These are phyloP conservation scores for Tridacna crocea DNA, from an alignment of 2,888 invertebrate species.

Conservation along the genomic window DNA sequence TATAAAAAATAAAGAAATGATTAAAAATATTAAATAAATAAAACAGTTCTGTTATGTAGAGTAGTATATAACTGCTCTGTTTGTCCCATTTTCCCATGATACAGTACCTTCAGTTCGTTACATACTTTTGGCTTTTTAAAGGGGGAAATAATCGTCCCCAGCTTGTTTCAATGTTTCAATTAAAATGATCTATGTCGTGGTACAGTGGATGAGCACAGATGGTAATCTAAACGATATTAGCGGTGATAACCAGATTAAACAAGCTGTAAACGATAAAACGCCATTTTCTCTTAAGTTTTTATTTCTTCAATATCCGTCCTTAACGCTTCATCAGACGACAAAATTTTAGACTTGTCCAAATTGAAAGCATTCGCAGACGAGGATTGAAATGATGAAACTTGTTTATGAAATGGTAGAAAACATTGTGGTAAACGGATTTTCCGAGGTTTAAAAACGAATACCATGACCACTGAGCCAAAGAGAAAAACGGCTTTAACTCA, in stretches of 20 bases:
- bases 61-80: too few relatives aligned
- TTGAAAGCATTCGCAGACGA: neutral
- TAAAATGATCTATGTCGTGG: slow-evolving; percentile 40
- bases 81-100: too few relatives aligned
- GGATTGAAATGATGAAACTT: neutral
- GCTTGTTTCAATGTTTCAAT: slow-evolving; percentile 46
- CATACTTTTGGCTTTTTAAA: neutral
- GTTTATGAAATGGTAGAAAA: neutral
- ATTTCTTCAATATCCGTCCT: slow-evolving; percentile 15
- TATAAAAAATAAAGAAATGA: too few relatives aligned
- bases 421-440: neutral
- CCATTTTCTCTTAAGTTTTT: slow-evolving; percentile 14
- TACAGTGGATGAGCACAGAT: slow-evolving; percentile 30
- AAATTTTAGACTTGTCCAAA: neutral
- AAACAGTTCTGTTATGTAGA: too few relatives aligned
- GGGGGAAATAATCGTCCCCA: slow-evolving; percentile 33
- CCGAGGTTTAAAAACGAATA: too few relatives aligned
- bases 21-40: too few relatives aligned
- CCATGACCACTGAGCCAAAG: too few relatives aligned
- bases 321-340: too few relatives aligned
- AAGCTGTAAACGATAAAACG: slow-evolving; percentile 19
- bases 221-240: slow-evolving; percentile 44
- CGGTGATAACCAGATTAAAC: slow-evolving; percentile 41
- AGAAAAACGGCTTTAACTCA: neutral
- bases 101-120: too few relatives aligned